Evolutionary conservation across 2,797 vertebrate species (phyloP).

Genomic region (Dicrostonyx torquatus): DNA sequence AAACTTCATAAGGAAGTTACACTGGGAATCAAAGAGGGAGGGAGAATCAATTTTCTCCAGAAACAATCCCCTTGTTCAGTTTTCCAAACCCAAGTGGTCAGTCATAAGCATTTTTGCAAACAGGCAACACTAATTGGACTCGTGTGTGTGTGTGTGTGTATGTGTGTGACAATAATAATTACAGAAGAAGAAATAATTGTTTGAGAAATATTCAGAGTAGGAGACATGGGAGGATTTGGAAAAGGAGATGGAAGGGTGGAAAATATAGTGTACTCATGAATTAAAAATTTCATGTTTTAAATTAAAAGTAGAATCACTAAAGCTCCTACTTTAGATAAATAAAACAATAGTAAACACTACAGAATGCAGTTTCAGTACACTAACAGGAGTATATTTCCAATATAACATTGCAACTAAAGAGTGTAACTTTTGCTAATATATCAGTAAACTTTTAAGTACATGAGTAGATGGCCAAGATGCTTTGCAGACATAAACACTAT

Average conservation of each 20-base stretch:
- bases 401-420: not conserved
- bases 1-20: not conserved
- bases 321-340: conserved; percentile 1
- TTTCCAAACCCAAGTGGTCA: not conserved
- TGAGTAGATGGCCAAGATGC: not conserved
- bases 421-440: not conserved
- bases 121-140: not conserved
- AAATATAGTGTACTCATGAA: not conserved
- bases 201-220: not conserved
- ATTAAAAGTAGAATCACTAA: not conserved
- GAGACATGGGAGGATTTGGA: no score
- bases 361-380: not conserved
- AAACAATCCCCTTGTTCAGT: not conserved
- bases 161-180: not conserved
- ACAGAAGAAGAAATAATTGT: not conserved
- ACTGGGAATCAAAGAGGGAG: not conserved
- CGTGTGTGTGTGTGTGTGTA: not conserved
- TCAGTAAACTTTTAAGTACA: not conserved
- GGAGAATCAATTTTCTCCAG: not conserved
- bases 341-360: not conserved
- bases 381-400: not conserved
- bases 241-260: not conserved
- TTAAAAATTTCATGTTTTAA: not conserved
- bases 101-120: not conserved
- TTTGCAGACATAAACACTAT: not conserved